Evolutionary conservation across 2,888 invertebrate genomes (phyloP), one percentile per base, ranked within the genome.

Genomic region (Phengaris alcon): DNA sequence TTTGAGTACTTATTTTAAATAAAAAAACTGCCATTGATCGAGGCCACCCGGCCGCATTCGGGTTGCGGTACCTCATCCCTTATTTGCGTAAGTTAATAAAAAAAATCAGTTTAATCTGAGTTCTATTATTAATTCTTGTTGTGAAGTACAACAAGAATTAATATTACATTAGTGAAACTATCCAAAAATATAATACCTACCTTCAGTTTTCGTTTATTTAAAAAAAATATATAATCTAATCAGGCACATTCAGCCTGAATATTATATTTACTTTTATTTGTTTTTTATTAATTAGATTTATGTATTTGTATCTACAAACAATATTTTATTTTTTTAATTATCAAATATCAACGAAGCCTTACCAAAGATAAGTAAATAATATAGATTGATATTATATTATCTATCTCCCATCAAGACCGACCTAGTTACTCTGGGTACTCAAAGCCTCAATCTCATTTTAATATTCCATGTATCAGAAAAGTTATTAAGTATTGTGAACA

Each of bases 1-100:
- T 92, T 90, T 88, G 83, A 87, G 86, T 83, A 88, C 88, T 87
- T 90, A 90, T 88, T 92, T 91, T 90, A 84, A 90, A 91, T 91
- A 88, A 90, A 91, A 90, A 88, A 89, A 87, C 86, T 80, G 80
- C 87, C 83, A 90, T 91, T 89, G 86, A 90, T 80, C 83, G 81
- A 81, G 82, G 81, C 86, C 88, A 86, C 84, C 87, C 86, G 87
- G 83, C 86, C 85, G 86, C 82, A 81, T 81, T 90, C 90, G 87
- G 81, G 87, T 89, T 91, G 90, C 89, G 90, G 90, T 86, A 86
- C 82, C 79, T 82, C 85, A 85, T 84, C 73, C 15, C 59, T 35
- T 64, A 64, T 64, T 64, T 64, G 64, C 64, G 64, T 64, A 64
- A 12, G 64, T 13, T 64, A 35, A 44, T 44, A 1, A 10, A 64